Percentiles rank a stretch among this genome's conserved stretches.
Conservation (phyloP, 1,140 invertebrate genomes). For the Parasteatoda tepidariorum region DNA sequence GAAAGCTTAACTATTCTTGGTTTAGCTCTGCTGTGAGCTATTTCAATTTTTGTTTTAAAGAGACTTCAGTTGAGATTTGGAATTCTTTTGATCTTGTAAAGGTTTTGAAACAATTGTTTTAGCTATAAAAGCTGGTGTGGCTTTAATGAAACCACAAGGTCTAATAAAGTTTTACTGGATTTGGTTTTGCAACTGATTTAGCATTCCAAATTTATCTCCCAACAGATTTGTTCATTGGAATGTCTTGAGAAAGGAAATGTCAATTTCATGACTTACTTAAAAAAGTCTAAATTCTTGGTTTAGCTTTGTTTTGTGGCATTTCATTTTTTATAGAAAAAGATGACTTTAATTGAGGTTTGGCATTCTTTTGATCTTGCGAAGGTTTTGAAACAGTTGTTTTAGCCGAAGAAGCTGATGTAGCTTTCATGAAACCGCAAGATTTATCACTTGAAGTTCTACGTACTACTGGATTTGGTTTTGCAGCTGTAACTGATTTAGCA, state of each 20-base stretch:
- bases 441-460: constrained; percentile 37
- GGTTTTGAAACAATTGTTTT: constrained; percentile 26
- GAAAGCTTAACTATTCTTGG: no score
- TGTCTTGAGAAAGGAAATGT: no score
- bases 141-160: constrained; percentile 59
- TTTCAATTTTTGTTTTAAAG: background rate
- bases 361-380: background rate
- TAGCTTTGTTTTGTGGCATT: background rate
- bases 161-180: background rate
- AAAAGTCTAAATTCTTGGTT: no score
- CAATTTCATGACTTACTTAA: no score
- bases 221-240: constrained; percentile 27
- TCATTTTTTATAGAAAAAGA: background rate
- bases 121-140: constrained; percentile 53
- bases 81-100: background rate
- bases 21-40: background rate
- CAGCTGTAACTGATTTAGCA: background rate
- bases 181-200: constrained; percentile 12
- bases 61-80: background rate
- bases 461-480: constrained; percentile 10
- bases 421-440: constrained; percentile 60
- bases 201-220: constrained; percentile 15
- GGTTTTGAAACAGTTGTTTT: constrained; percentile 26
- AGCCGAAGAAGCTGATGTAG: constrained; percentile 56
- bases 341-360: background rate